Conservation (phyloP, 1,140 invertebrate species). For the Lepidurus apus region DNA sequence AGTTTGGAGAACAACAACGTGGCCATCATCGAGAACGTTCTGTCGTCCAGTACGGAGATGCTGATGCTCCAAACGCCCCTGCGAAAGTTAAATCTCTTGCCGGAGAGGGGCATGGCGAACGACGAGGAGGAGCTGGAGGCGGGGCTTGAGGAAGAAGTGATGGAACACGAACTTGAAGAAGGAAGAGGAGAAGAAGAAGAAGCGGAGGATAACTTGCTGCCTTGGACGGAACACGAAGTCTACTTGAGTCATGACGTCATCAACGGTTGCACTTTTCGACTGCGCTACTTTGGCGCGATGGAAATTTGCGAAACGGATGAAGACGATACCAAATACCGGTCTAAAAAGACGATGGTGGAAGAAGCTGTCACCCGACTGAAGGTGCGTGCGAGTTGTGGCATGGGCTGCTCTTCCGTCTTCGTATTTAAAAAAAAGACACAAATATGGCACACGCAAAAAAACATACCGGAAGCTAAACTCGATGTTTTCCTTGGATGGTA, state of each 20-base stretch:
- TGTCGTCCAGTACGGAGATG: not conserved
- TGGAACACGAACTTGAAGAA: not conserved
- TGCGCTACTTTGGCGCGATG: slow-evolving; percentile 74
- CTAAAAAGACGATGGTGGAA: slow-evolving; percentile 89
- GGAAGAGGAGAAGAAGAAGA: not conserved
- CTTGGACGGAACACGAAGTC: not conserved
- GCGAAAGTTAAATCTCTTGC: not conserved
- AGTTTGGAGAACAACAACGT: slow-evolving; percentile 10
- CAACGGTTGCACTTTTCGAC: slow-evolving; percentile 68
- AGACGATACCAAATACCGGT: slow-evolving; percentile 47
- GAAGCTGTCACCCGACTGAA: slow-evolving; percentile 95
- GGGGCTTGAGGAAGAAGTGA: not conserved
- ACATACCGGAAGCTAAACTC: not conserved
- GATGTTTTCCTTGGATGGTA: too few species aligned
- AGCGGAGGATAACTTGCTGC: not conserved
- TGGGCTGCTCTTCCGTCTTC: not conserved
- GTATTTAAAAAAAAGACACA: not conserved
- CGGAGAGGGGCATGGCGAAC: not conserved
- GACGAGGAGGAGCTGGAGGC: not conserved
- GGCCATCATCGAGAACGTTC: not conserved
- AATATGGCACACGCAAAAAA: not conserved
- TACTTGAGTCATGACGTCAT: slow-evolving; percentile 39
- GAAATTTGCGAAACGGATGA: slow-evolving; percentile 68
- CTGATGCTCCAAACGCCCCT: not conserved
- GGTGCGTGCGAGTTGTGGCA: slow-evolving; percentile 54